These are phyloP conservation scores for Sebastes variabilis DNA, from an alignment of 2,797 vertebrate genomes.

Conservation along the genomic window DNA sequence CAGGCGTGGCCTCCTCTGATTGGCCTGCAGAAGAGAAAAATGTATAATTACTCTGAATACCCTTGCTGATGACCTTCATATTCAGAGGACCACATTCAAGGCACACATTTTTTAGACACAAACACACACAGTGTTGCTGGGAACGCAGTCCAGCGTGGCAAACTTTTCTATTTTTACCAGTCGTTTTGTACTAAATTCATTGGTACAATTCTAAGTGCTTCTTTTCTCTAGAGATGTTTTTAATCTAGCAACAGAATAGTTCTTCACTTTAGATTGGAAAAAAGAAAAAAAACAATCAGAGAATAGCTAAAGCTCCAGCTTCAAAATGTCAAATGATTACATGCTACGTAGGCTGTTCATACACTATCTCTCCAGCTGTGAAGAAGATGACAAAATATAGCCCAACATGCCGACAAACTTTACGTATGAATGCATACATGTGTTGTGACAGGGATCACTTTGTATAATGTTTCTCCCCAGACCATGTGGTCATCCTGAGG, in stretches of 20 bases:
- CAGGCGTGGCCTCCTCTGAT: constrained; percentile 48
- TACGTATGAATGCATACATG: not conserved
- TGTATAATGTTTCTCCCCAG: not conserved
- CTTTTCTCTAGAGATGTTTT: not conserved
- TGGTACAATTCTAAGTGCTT: not conserved
- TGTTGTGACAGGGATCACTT: constrained; percentile 4
- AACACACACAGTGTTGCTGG: not conserved
- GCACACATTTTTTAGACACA: not conserved
- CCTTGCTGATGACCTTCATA: constrained; percentile 65
- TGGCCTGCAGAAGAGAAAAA: constrained; percentile 59
- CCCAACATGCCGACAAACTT: not conserved
- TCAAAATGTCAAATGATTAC: not conserved
- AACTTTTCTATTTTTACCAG: not conserved
- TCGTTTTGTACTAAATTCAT: not conserved
- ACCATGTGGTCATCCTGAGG: not conserved
- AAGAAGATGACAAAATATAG: not conserved
- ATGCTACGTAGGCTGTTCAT: not conserved
- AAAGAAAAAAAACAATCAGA: not conserved
- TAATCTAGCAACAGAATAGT: not conserved
- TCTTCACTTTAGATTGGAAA: not conserved
- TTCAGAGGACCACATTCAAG: constrained; percentile 22
- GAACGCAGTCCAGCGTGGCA: not conserved
- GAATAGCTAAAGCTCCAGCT: not conserved
- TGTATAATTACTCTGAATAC: constrained; percentile 65
- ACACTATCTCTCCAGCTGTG: not conserved